Percentiles rank a stretch among this genome's conserved stretches.
Conservation (phyloP, 30 jellyfish, hydroid and myxozoan genomes). For the Mastigias papua region DNA sequence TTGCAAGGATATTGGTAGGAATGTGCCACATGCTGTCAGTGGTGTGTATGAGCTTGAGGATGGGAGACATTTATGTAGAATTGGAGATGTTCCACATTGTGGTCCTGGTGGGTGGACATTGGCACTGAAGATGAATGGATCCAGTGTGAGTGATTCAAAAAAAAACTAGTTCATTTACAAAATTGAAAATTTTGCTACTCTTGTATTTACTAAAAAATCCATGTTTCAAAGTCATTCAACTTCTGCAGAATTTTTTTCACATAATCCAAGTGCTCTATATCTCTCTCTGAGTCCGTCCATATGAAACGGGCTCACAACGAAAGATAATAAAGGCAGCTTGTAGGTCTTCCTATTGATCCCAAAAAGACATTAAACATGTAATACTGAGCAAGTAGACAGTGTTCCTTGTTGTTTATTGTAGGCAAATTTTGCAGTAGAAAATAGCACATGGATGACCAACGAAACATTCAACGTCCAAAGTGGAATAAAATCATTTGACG, state of each 20-base stretch:
- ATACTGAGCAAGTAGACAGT: too few relatives aligned
- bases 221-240: background rate
- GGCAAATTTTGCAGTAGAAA: slow-evolving; percentile 20
- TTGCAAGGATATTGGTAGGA: slow-evolving; percentile 19
- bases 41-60: slow-evolving; percentile 35
- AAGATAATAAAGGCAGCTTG: too few relatives aligned
- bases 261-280: too few relatives aligned
- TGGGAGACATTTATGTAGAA: slow-evolving; percentile 50
- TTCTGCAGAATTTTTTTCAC: too few relatives aligned
- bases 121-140: slow-evolving; percentile 64
- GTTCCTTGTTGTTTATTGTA: background rate
- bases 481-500: slow-evolving; percentile 18
- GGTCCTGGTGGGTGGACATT: slow-evolving; percentile 74
- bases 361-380: too few relatives aligned
- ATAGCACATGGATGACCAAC: slow-evolving; percentile 6
- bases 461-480: background rate
- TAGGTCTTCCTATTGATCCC: too few relatives aligned
- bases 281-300: too few relatives aligned
- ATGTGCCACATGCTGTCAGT: background rate
- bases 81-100: slow-evolving; percentile 32
- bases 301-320: too few relatives aligned
- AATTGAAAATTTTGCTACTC: background rate
- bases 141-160: slow-evolving; percentile 12
- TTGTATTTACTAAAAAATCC: background rate
- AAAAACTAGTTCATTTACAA: background rate